Evolutionary conservation across 2,797 vertebrate genomes (phyloP), one percentile per base, ranked within the genome.

Genomic region (Hozukius guyotensis): DNA sequence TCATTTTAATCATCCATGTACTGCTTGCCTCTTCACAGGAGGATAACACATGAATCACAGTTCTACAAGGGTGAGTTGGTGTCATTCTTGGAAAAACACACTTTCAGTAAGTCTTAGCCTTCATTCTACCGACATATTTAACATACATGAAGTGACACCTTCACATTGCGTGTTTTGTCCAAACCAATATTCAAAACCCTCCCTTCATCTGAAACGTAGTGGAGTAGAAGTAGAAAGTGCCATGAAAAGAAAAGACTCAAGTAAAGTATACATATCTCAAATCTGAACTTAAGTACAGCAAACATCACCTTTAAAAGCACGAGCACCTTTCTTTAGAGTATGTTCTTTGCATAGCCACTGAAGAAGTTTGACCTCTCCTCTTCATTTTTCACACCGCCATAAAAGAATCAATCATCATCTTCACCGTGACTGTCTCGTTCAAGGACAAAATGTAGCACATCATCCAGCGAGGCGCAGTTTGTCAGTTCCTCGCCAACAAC

Each of bases 331-430:
- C 52, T 65, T 74, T 8, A 66, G 16, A 32, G 11, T 25, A 8
- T 18, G 14, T 29, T 79, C 9, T 61, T 49, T 27, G 46, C n/a
- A 12, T 32, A 24, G 25, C 70, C 31, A 60, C n/a, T 27, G 42
- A 60, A 67, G 42, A 32, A 4, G 22, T 46, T 29, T 66, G 62
- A 75, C 71, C 70, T 62, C 36, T 70, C 1, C 16, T 8, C 38
- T 59, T 69, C 1, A 34, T 38, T 31, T 78, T 78, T 42, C 12
- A 65, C 29, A 34, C 27, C 13, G 63, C 52, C 49, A 61, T 69
- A 36, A 66, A 78, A 75, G 8, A 64, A 61, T 86, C 38, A 77
- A 77, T 77, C 64, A 79, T 72, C n/a, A 20, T 24, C 72, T 53
- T 79, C 42, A 52, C 32, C 8, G 24, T 25, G 32, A 31, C 29